Base-by-base conservation (phyloP, 2,888 invertebrate species). In the Cryptocephalus primarius region DNA sequence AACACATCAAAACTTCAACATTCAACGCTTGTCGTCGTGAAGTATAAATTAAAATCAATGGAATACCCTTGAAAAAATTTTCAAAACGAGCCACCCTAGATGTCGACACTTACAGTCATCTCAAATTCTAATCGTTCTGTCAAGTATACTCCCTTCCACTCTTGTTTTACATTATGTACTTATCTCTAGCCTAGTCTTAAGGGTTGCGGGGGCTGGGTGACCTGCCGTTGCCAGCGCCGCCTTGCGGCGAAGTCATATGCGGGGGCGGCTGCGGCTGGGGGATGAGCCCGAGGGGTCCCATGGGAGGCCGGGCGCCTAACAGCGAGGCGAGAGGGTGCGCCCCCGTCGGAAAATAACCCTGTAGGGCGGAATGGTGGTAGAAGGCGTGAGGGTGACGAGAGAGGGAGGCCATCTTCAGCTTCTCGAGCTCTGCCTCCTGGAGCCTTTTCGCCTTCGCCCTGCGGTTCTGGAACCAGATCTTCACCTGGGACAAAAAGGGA, bases 401-500 rank as follows among this genome's bases (percentile, higher is more conserved):
- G 57, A 80, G 73, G 58, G 79, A 79, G 42, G 78, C 80, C 87
- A 88, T 87, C 73, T 95, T 88, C 65, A 95, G 76, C 73, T 95
- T 95, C 72, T 97, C 96, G 49, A 95, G 81, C 75, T 96, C 96
- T 49, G 96, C 95, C 72, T 97, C 97, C 71, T 95, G 95, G 14
- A 97, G 81, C 31, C 96, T 83, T 75, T 96, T 96, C 66, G 92
- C 92, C 73, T 96, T 97, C 55, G 96, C 96, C 41, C 90, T 79
- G n/a, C 91, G 79, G 68, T 92, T 92, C 77, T 91, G 90, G 71
- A 91, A 91, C 90, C 90, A 91, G 64, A 91, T 91, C 76, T 92
- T 91, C 55, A 89, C 89, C 78, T 82, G 77, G 10, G 71, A 69
- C 42, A 49, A 56, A 47, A n/a, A 46, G 42, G 46, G 6, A 22